Evolutionary conservation across 2,113 vertebrate species (phyloP).

Genomic region (Odobenus rosmarus): DNA sequence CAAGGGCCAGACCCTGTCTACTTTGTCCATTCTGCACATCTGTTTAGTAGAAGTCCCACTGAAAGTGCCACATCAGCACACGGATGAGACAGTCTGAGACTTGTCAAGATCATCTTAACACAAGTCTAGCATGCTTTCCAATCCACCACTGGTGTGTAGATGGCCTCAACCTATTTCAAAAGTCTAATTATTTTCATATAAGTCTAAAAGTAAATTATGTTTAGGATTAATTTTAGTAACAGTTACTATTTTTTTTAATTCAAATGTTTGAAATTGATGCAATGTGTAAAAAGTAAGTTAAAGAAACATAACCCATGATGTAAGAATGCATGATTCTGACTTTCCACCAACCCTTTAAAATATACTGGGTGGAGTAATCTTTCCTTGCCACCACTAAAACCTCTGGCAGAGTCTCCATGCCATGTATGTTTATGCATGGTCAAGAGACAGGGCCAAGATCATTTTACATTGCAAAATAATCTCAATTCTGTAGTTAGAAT

Average conservation of each 20-base stretch:
- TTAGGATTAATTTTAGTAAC: background rate
- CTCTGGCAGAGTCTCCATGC: background rate
- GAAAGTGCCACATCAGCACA: fast-evolving
- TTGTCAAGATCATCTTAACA: fast-evolving
- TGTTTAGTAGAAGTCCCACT: fast-evolving
- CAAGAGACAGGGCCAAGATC: background rate
- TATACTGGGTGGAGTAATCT: too few species aligned
- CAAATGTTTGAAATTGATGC: background rate
- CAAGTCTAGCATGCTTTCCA: background rate
- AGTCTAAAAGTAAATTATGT: background rate
- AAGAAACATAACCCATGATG: background rate
- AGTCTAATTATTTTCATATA: background rate
- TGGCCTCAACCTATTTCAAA: background rate
- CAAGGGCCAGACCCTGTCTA: background rate
- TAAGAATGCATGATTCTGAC: background rate
- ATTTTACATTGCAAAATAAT: background rate
- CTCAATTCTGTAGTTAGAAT: background rate
- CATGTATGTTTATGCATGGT: background rate
- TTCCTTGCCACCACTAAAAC: too few species aligned
- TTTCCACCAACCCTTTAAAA: background rate
- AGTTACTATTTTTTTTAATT: background rate
- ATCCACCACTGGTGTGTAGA: fast-evolving
- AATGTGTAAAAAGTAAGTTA: background rate
- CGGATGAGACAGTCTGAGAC: fast-evolving
- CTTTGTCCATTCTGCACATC: background rate